Evolutionary conservation across 2,888 invertebrate species (phyloP).

Genomic region (Rosalia funebris): DNA sequence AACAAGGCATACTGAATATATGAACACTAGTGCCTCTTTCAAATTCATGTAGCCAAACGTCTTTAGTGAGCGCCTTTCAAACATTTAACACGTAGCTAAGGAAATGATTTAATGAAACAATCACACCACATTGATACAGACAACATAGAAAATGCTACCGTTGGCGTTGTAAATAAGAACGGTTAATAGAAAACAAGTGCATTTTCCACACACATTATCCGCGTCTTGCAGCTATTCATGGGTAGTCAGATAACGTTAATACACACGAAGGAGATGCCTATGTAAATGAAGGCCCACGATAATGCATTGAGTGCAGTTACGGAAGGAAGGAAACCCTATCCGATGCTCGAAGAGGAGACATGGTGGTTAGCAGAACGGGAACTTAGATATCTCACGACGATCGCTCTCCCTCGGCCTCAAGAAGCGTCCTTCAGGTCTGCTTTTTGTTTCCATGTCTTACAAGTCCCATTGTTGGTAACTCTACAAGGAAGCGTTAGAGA

Average conservation of each 20-base stretch:
- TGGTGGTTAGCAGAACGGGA: conserved; percentile 56
- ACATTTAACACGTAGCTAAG: too few species aligned
- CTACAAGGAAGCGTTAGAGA: neutral
- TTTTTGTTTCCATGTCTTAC: conserved; percentile 4
- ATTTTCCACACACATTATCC: neutral
- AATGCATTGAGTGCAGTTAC: conserved; percentile 38
- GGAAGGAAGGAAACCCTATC: conserved; percentile 60
- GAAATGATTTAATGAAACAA: too few species aligned
- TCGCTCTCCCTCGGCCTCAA: conserved; percentile 39
- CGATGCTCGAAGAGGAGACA: conserved; percentile 55
- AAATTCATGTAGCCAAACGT: too few species aligned
- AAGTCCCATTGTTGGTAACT: neutral
- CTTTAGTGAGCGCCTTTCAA: too few species aligned
- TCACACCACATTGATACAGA: too few species aligned
- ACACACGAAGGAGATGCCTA: conserved; percentile 19
- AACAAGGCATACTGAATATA: too few species aligned
- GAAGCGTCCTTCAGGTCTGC: conserved; percentile 9
- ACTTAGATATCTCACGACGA: conserved; percentile 60
- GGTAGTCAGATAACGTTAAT: conserved; percentile 4
- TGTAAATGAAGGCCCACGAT: conserved; percentile 36
- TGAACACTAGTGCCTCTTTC: too few species aligned
- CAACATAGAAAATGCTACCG: too few species aligned
- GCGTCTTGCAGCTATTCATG: neutral
- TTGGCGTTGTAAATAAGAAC: too few species aligned
- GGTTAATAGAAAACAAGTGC: neutral